phyloP scores from a whole-genome alignment of 2,888 invertebrate genomes.

The Erannis defoliaria region DNA sequence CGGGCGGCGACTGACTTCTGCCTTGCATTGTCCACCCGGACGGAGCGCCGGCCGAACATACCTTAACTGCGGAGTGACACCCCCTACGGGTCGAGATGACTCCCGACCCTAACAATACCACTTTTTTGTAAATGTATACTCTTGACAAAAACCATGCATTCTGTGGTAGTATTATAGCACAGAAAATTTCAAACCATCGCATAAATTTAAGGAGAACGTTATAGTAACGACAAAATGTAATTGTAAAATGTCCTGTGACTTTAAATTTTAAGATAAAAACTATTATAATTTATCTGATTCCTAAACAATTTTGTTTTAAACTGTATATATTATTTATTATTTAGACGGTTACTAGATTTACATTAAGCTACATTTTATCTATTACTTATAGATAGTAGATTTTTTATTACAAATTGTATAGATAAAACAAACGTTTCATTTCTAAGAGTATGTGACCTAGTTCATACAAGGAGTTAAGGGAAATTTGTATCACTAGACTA shows the following conservation, averaged over 20 bases:
- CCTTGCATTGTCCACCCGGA: no score
- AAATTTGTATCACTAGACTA: no score
- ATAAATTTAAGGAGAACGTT: neutral
- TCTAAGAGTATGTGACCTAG: no score
- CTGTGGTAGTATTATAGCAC: no score
- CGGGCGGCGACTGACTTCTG: no score
- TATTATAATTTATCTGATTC: constrained; percentile 30
- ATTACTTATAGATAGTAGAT: constrained; percentile 34
- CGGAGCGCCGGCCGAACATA: neutral
- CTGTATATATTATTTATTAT: constrained; percentile 43
- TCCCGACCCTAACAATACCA: neutral
- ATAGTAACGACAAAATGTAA: neutral
- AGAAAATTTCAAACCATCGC: no score
- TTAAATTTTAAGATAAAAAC: neutral
- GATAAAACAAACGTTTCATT: neutral
- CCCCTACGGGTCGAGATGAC: neutral
- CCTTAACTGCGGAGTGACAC: neutral
- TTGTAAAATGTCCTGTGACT: neutral
- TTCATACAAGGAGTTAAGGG: no score
- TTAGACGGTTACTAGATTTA: constrained; percentile 24
- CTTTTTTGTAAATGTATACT: no score
- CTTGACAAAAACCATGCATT: no score
- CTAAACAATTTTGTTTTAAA: constrained; percentile 25
- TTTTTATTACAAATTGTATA: constrained; percentile 34
- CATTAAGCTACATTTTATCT: constrained; percentile 25